These are phyloP conservation scores for Stenodera caucasica DNA, from an alignment of 2,888 invertebrate genomes.

Conservation along the genomic window DNA sequence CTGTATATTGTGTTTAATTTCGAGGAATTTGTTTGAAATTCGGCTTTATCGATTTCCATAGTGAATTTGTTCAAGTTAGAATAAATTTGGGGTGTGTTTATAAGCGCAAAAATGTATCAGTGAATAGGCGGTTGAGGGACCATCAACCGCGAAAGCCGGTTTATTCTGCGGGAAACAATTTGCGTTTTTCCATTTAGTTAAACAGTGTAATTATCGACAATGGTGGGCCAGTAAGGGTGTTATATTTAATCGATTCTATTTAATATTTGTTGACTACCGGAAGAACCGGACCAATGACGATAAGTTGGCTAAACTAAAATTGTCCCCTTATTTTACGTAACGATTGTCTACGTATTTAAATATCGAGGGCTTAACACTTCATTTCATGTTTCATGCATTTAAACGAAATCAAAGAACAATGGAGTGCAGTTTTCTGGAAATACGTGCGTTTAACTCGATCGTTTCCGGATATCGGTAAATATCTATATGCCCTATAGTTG, in stretches of 20 bases:
- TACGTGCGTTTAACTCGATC: slow-evolving; percentile 30
- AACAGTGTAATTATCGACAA: slow-evolving; percentile 39
- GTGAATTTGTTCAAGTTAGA: not conserved
- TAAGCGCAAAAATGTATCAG: slow-evolving; percentile 8
- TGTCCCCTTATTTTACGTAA: slow-evolving; percentile 33
- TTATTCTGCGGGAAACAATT: slow-evolving; percentile 38
- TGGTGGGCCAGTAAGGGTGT: slow-evolving; percentile 24
- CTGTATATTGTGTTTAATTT: too few species aligned
- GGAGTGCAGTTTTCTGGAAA: slow-evolving; percentile 28
- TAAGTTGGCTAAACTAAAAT: slow-evolving; percentile 24
- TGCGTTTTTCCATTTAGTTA: slow-evolving; percentile 40
- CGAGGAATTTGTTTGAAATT: too few species aligned
- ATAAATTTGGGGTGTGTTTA: not conserved
- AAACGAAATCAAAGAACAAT: slow-evolving; percentile 39
- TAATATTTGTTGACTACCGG: slow-evolving; percentile 34
- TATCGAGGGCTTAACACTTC: slow-evolving; percentile 34
- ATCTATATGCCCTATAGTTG: slow-evolving; percentile 34
- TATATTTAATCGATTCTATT: slow-evolving; percentile 24
- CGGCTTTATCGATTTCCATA: not conserved
- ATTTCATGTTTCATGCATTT: slow-evolving; percentile 36
- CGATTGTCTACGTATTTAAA: slow-evolving; percentile 31
- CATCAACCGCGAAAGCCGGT: slow-evolving; percentile 30
- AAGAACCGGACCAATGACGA: slow-evolving; percentile 30
- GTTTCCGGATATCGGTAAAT: slow-evolving; percentile 33
- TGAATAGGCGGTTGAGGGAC: slow-evolving; percentile 22